Evolutionary conservation across 1,140 invertebrate genomes (phyloP).

Genomic region (Penaeus japonicus): DNA sequence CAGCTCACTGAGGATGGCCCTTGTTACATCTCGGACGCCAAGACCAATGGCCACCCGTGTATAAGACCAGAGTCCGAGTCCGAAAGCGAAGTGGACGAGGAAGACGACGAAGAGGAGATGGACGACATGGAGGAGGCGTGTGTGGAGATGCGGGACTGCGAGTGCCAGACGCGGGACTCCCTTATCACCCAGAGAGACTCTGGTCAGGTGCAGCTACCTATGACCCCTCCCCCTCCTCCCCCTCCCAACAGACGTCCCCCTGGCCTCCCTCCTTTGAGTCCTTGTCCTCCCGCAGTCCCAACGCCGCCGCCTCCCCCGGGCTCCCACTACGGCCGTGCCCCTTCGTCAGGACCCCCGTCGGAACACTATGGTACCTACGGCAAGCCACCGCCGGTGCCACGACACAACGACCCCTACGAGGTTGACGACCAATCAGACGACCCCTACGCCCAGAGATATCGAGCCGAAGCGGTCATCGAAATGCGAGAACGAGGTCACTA

Average conservation of each 20-base stretch:
- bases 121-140: constrained; percentile 60
- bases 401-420: constrained; percentile 44
- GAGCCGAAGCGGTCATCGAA: constrained; percentile 74
- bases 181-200: constrained; percentile 69
- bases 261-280: constrained; percentile 45
- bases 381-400: constrained; percentile 26
- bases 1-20: constrained; percentile 54
- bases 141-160: constrained; percentile 77
- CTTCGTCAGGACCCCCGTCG: not conserved
- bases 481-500: constrained; percentile 65
- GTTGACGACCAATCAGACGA: constrained; percentile 58
- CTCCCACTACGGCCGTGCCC: constrained; percentile 57
- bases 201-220: constrained; percentile 27
- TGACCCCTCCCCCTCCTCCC: constrained; percentile 56
- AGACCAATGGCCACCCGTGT: constrained; percentile 65
- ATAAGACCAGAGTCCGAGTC: constrained; percentile 58
- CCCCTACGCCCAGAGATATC: constrained; percentile 60
- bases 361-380: constrained; percentile 44
- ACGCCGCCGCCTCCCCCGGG: constrained; percentile 60
- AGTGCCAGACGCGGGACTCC: constrained; percentile 81
- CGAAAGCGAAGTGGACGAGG: constrained; percentile 59
- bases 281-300: constrained; percentile 49
- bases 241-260: constrained; percentile 57
- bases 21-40: constrained; percentile 68
- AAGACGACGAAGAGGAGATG: constrained; percentile 56